Conservation (phyloP, 2,888 invertebrate species). For the Cylindroiulus punctatus region DNA sequence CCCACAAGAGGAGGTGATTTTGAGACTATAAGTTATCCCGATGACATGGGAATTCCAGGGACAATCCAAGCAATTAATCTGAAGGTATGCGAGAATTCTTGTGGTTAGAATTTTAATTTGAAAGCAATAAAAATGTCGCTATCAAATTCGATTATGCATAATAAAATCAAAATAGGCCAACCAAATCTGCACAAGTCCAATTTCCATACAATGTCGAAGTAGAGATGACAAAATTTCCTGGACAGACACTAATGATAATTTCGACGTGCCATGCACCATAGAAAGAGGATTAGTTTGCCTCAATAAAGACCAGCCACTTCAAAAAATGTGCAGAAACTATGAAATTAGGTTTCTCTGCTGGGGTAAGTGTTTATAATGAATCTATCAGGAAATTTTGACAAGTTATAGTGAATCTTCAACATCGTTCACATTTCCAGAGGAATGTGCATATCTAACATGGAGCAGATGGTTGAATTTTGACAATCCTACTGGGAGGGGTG, state of each 20-base stretch:
- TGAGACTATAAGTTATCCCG: slow-evolving; percentile 53
- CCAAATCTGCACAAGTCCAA: slow-evolving; percentile 44
- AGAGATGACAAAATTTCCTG: slow-evolving; percentile 44
- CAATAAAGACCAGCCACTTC: slow-evolving; percentile 22
- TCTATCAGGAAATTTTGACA: no score
- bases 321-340: slow-evolving; percentile 49
- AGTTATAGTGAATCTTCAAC: background rate
- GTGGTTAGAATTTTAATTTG: no score
- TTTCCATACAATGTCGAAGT: slow-evolving; percentile 50
- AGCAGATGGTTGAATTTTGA: slow-evolving; percentile 49
- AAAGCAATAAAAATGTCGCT: no score
- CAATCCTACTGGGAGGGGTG: slow-evolving; percentile 48
- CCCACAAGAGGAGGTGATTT: slow-evolving; percentile 45
- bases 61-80: slow-evolving; percentile 22
- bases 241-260: slow-evolving; percentile 35
- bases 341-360: slow-evolving; percentile 55
- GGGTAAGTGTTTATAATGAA: slow-evolving; percentile 14
- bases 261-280: slow-evolving; percentile 45
- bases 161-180: background rate
- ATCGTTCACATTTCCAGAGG: slow-evolving; percentile 20
- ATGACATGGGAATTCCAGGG: slow-evolving; percentile 53
- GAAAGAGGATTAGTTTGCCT: slow-evolving; percentile 49
- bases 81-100: background rate
- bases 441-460: slow-evolving; percentile 44
- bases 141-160: no score